Conservation (phyloP, 2,888 invertebrate species). For the Mylabris sibirica region DNA sequence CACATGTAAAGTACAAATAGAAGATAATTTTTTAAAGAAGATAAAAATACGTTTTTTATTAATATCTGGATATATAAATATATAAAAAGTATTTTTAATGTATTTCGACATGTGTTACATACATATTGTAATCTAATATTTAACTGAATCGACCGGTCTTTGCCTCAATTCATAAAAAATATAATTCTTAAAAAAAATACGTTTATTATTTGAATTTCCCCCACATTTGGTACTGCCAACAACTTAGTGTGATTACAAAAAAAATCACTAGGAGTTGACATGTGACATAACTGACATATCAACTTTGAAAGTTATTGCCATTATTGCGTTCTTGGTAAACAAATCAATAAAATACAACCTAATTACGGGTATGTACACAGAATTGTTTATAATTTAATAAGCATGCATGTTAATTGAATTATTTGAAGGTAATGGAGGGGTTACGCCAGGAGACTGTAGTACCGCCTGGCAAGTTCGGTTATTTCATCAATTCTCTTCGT, state of each 20-base stretch:
- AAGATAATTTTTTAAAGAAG: slow-evolving; percentile 13
- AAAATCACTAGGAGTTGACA: background rate
- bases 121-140: background rate
- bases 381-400: slow-evolving; percentile 19
- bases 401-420: slow-evolving; percentile 1
- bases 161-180: background rate
- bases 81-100: slow-evolving; percentile 6
- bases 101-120: slow-evolving; percentile 6
- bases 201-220: background rate
- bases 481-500: slow-evolving; percentile 78
- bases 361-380: background rate
- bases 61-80: background rate
- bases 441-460: slow-evolving; percentile 58
- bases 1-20: slow-evolving; percentile 21
- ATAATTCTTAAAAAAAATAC: background rate
- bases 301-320: slow-evolving; percentile 30
- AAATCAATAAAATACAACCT: slow-evolving; percentile 27
- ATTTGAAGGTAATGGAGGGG: slow-evolving; percentile 48
- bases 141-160: slow-evolving; percentile 1
- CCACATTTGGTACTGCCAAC: background rate
- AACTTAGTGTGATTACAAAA: background rate
- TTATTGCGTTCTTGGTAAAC: too few species aligned
- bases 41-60: slow-evolving; percentile 2
- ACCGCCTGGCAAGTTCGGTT: slow-evolving; percentile 81
- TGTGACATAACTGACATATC: slow-evolving; percentile 6